Conservation (phyloP, 2,113 vertebrate genomes). For the Hippocampus abdominalis region DNA sequence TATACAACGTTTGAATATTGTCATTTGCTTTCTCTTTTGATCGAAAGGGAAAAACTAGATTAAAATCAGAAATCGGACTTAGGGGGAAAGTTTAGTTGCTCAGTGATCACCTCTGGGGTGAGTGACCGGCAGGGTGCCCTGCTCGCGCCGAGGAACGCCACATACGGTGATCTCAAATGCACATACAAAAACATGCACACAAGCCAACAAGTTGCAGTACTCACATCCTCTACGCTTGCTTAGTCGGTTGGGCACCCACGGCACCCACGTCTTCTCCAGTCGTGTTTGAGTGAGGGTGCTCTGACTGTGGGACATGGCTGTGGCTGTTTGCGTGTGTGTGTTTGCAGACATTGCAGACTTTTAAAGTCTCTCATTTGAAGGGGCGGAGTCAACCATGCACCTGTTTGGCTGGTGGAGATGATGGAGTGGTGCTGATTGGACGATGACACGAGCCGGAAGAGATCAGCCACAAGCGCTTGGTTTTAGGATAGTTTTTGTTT, state of each 20-base stretch:
- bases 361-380: constrained; percentile 26
- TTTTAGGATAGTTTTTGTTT: too few species aligned
- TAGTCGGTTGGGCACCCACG: constrained; percentile 72
- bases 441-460: constrained; percentile 4
- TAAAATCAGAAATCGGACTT: neutral
- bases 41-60: neutral
- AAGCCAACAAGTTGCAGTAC: constrained; percentile 13
- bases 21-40: neutral
- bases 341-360: constrained; percentile 14
- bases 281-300: constrained; percentile 79
- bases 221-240: constrained; percentile 79
- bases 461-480: constrained; percentile 18
- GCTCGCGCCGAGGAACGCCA: neutral
- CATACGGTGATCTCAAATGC: neutral
- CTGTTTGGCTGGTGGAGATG: constrained; percentile 5
- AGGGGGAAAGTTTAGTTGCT: neutral
- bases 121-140: neutral
- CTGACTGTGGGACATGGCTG: constrained; percentile 65
- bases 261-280: constrained; percentile 88
- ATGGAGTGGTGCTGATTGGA: constrained; percentile 17
- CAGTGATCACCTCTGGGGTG: too few species aligned
- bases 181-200: neutral
- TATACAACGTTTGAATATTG: neutral
- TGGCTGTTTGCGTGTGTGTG: constrained; percentile 6
- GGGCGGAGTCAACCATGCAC: neutral